Base-by-base conservation (phyloP, 2,113 vertebrate genomes). In the Nerophis ophidion region DNA sequence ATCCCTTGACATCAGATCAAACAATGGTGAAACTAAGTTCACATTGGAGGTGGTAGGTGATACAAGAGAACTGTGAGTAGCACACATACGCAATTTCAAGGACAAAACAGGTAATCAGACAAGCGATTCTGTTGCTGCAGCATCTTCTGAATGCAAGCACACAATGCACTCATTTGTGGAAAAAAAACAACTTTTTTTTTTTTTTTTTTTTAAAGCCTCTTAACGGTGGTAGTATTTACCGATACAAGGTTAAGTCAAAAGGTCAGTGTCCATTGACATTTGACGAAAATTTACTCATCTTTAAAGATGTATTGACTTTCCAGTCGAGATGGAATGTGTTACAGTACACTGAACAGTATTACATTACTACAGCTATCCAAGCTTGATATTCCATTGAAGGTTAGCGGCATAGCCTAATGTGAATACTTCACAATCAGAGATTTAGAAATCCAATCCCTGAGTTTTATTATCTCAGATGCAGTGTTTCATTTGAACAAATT, bases 371-470 rank as follows among this genome's bases (percentile, higher is more conserved):
- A 26, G 26, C 26, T 26, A 26, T 26, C 26, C 26, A 26, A 26
- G 66, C 58, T 62, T 70, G 71, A 66, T 66, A 58, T 61, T 69
- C 51, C 53, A 57, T 85, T 36, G 57, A 85, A 77, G 15, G 68
- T 75, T n/a, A 40, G 80, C 84, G 83, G 58, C 60, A 86, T 34
- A n/a, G 57, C 63, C 58, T 63, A 84, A 82, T 11, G 40, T 44
- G 12, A 44, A 44, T 44, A 44, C 26, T 26, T 2, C 4, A 26
- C 40, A 10, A 44, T 44, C 40, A 44, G 40, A 11, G 40, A 11
- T 11, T 12, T 12, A 44, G 84, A 72, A 63, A 76, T 57, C 61
- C 19, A 15, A 36, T 10, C 16, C 63, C 71, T 68, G 48, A 82
- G 48, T 57, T 52, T 68, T 2, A 77, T 81, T 79, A 81, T 70